phyloP scores from a whole-genome alignment of 2,888 invertebrate species.

The Pheosia tremula region DNA sequence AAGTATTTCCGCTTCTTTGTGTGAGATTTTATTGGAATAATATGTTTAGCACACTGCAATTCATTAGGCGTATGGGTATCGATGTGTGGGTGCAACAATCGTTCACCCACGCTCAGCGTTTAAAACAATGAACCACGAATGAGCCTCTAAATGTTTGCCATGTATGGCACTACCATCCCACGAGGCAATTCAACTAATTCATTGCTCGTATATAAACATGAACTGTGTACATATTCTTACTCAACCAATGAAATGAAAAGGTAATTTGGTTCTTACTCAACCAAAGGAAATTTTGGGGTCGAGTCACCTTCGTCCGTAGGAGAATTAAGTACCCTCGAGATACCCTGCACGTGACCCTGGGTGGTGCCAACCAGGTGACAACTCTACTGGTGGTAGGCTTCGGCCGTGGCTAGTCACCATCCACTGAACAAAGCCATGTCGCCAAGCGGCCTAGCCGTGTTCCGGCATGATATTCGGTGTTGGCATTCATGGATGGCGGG shows the following conservation, averaged over 20 bases:
- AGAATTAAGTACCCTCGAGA: too few relatives aligned
- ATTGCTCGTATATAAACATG: slow-evolving; percentile 33
- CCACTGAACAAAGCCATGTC: too few relatives aligned
- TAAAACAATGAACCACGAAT: slow-evolving; percentile 67
- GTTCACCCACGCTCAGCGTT: slow-evolving; percentile 59
- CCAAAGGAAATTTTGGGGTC: too few relatives aligned
- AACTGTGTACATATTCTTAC: neutral
- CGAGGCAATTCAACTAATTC: slow-evolving; percentile 55
- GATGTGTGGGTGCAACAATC: slow-evolving; percentile 73
- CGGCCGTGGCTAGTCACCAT: too few relatives aligned
- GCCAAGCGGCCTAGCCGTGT: too few relatives aligned
- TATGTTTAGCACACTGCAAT: slow-evolving; percentile 68
- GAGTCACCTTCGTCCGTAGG: too few relatives aligned
- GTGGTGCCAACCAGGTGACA: too few relatives aligned
- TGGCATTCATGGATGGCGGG: too few relatives aligned
- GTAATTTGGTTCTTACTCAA: too few relatives aligned
- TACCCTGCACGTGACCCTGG: too few relatives aligned
- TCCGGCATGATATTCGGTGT: too few relatives aligned
- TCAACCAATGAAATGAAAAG: neutral
- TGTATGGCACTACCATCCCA: slow-evolving; percentile 57
- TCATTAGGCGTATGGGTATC: slow-evolving; percentile 57
- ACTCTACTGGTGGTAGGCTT: too few relatives aligned
- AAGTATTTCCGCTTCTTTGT: slow-evolving; percentile 48
- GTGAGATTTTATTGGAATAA: slow-evolving; percentile 66
- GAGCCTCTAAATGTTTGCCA: slow-evolving; percentile 55